A percentile compares a stretch with the other conserved stretches of the same genome.
These are phyloP conservation scores for Linnaemya tessellans DNA, from an alignment of 2,888 invertebrate species.

Conservation along the genomic window DNA sequence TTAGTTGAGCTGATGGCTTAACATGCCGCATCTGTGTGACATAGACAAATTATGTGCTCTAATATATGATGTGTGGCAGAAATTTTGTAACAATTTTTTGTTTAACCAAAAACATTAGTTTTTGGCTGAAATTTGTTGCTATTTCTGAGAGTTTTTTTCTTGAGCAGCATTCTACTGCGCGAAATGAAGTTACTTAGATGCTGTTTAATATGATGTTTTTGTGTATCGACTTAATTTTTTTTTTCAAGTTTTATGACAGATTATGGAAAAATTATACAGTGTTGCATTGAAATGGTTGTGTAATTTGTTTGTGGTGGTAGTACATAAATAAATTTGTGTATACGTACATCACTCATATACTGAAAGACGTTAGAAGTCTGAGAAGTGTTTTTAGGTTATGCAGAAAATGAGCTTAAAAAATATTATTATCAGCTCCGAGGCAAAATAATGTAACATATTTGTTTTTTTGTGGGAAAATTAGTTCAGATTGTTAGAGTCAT, in stretches of 20 bases:
- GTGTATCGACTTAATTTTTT: conserved; percentile 19
- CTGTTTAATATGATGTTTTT: conserved; percentile 6
- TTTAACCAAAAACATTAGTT: conserved; percentile 33
- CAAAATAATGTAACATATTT: background rate
- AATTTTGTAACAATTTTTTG: conserved; percentile 24
- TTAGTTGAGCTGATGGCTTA: conserved; percentile 58
- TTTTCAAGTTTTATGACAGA: background rate
- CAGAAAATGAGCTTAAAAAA: background rate
- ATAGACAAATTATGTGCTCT: conserved; percentile 69
- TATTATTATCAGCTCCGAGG: background rate
- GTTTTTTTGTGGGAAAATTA: too few relatives aligned
- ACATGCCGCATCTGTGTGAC: conserved; percentile 65
- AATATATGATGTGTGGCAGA: conserved; percentile 57
- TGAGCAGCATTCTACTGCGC: background rate
- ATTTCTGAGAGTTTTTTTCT: background rate
- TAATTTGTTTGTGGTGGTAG: background rate
- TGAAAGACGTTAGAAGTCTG: too few relatives aligned
- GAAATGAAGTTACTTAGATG: conserved; percentile 25
- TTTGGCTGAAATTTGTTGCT: conserved; percentile 8
- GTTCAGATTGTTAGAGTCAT: too few relatives aligned
- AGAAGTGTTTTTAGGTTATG: background rate
- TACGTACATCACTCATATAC: too few relatives aligned
- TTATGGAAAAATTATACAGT: conserved; percentile 21
- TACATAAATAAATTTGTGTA: background rate
- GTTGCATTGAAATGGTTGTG: background rate